These are phyloP conservation scores for Darevskia nairensis DNA, from an alignment of 2,797 vertebrate genomes.

Conservation along the genomic window DNA sequence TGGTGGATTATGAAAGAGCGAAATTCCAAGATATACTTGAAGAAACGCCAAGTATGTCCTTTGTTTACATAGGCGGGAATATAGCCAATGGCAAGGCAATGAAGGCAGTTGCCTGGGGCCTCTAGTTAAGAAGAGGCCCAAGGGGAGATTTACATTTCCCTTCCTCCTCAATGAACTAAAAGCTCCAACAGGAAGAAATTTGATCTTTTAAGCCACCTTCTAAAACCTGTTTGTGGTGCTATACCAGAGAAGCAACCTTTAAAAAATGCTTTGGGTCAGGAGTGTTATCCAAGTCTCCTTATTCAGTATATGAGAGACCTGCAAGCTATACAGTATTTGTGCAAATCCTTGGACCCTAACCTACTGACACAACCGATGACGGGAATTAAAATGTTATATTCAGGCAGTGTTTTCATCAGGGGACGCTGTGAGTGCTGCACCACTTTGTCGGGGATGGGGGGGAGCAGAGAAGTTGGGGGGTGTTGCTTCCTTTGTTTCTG, in stretches of 20 bases:
- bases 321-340: neutral
- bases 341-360: neutral
- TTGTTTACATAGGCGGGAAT: neutral
- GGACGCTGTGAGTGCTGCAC: neutral
- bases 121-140: neutral
- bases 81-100: neutral
- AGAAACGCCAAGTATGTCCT: constrained; percentile 86
- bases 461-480: neutral
- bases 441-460: too few species aligned
- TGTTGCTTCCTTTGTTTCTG: neutral
- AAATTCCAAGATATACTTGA: constrained; percentile 93
- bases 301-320: neutral
- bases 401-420: neutral
- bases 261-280: neutral
- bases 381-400: neutral
- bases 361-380: neutral
- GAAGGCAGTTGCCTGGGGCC: neutral
- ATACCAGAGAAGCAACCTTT: neutral
- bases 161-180: neutral
- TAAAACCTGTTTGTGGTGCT: neutral
- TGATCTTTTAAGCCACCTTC: neutral
- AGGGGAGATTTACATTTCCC: neutral
- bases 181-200: neutral
- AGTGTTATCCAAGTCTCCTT: neutral
- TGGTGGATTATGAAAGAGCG: constrained; percentile 87